Evolutionary conservation across 1,140 invertebrate species (phyloP).

Genomic region (Lamellibrachia luymesi): DNA sequence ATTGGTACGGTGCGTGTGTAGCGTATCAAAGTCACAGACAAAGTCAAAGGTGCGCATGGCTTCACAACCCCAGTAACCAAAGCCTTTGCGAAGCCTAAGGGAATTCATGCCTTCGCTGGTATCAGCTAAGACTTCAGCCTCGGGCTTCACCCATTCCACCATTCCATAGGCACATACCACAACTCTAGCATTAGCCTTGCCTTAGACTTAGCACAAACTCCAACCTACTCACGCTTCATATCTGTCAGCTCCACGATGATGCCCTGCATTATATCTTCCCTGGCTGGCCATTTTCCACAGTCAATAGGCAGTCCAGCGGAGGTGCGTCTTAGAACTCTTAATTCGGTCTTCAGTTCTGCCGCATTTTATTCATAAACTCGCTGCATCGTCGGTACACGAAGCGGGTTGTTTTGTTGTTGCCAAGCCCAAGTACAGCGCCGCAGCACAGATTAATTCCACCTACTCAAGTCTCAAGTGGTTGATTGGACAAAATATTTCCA

Average conservation of each 20-base stretch:
- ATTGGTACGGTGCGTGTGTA: too few species aligned
- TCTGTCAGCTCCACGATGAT: background rate
- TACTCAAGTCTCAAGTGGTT: background rate
- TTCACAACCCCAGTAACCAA: background rate
- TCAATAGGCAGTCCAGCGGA: background rate
- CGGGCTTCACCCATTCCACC: background rate
- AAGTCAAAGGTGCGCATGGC: background rate
- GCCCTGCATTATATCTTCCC: background rate
- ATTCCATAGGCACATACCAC: too few species aligned
- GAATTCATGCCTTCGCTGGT: background rate
- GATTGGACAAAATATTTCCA: background rate
- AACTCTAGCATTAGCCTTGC: too few species aligned
- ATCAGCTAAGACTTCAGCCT: background rate
- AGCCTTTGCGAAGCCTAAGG: background rate
- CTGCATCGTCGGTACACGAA: background rate
- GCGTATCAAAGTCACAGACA: too few species aligned
- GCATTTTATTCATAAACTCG: background rate
- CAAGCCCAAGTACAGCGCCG: background rate
- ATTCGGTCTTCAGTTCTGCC: background rate
- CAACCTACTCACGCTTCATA: background rate
- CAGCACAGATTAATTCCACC: background rate
- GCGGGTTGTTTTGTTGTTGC: conserved; percentile 3
- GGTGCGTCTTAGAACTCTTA: background rate
- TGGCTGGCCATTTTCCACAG: background rate
- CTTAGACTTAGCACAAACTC: too few species aligned